These are phyloP conservation scores for Apis cerana DNA, from an alignment of 1,140 invertebrate species.

Conservation along the genomic window DNA sequence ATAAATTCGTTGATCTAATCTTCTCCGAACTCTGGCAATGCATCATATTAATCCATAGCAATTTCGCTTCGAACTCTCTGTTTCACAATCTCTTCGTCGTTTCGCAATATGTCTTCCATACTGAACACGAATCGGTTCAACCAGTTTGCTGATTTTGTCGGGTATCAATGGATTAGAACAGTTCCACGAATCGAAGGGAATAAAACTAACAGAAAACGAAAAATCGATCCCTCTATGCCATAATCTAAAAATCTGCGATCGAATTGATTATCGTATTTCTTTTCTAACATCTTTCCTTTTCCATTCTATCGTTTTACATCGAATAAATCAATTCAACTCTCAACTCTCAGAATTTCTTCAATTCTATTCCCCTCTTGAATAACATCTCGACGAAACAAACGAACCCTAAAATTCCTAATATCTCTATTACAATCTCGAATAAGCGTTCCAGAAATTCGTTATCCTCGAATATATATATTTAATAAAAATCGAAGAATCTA, in stretches of 20 bases:
- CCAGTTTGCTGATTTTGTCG: background rate
- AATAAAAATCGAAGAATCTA: too few relatives aligned
- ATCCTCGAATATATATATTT: too few relatives aligned
- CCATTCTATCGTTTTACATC: too few relatives aligned
- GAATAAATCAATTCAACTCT: too few relatives aligned
- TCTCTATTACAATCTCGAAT: too few relatives aligned
- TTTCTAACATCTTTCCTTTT: too few relatives aligned
- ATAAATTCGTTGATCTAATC: constrained; percentile 14
- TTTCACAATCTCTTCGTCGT: constrained; percentile 37
- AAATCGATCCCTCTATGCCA: background rate
- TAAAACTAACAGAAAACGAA: background rate
- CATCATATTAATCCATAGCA: constrained; percentile 21
- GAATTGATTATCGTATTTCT: too few relatives aligned
- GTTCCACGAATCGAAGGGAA: background rate
- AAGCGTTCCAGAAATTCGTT: too few relatives aligned
- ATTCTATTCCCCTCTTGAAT: too few relatives aligned
- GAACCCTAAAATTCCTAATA: too few relatives aligned
- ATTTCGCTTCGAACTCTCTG: constrained; percentile 34
- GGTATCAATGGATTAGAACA: background rate
- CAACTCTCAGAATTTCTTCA: too few relatives aligned
- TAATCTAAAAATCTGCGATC: background rate
- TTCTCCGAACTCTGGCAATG: background rate
- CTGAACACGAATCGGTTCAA: constrained; percentile 20
- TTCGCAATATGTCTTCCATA: constrained; percentile 37
- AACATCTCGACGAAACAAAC: too few relatives aligned